Evolutionary conservation across 2,113 vertebrate genomes (phyloP).

Genomic region (Nematolebias whitei): DNA sequence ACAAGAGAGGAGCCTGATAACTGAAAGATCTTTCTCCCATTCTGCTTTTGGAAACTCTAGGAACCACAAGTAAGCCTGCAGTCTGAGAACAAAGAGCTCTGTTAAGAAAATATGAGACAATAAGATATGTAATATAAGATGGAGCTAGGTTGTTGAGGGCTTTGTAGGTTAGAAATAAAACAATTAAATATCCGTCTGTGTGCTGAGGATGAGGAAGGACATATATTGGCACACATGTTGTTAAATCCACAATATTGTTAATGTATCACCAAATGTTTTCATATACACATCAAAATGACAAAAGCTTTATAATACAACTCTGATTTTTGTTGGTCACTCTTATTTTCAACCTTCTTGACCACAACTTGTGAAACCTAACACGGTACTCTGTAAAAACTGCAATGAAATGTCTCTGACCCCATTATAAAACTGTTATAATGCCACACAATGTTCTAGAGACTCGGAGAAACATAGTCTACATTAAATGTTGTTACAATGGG

Average conservation of each 20-base stretch:
- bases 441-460: conserved; percentile 7
- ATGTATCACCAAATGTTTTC: neutral
- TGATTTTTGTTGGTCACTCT: conserved; percentile 19
- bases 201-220: neutral
- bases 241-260: neutral
- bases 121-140: too few relatives aligned
- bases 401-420: conserved; percentile 41
- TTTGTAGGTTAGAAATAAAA: too few relatives aligned
- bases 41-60: too few relatives aligned
- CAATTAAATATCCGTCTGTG: neutral
- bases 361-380: conserved; percentile 55
- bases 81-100: too few relatives aligned
- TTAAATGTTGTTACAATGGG: neutral
- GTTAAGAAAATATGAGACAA: too few relatives aligned
- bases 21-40: too few relatives aligned
- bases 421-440: conserved; percentile 12
- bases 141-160: too few relatives aligned
- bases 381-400: conserved; percentile 62
- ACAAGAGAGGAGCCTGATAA: too few relatives aligned
- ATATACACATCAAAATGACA: conserved; percentile 8
- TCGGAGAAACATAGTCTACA: neutral
- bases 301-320: conserved; percentile 32
- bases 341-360: conserved; percentile 32
- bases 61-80: too few relatives aligned
- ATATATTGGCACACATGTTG: neutral